Conservation (phyloP, 2,113 vertebrate species). For the Cryptoleucopteryx plumbea region DNA sequence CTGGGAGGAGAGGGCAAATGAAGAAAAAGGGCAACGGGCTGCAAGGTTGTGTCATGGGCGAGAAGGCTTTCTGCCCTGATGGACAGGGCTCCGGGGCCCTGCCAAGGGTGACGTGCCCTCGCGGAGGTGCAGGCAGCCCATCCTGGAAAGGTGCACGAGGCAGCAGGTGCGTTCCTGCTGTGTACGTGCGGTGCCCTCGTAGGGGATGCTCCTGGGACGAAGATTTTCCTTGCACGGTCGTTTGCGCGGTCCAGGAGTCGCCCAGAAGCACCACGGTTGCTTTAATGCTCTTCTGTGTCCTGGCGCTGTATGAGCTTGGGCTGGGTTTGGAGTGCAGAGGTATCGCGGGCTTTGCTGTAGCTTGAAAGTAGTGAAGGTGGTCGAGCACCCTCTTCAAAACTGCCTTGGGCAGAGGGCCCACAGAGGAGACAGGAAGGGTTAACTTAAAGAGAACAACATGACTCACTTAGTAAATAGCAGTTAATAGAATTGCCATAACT, state of each 20-base stretch:
- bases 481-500: constrained; percentile 32
- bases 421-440: background rate
- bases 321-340: background rate
- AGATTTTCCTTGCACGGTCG: fast-evolving
- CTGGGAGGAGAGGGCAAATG: background rate
- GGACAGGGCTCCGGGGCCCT: background rate
- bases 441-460: background rate
- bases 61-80: background rate
- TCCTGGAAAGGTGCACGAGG: fast-evolving
- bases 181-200: fast-evolving
- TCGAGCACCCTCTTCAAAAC: background rate
- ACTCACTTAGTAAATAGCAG: constrained; percentile 39
- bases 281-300: background rate
- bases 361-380: background rate
- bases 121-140: fast-evolving
- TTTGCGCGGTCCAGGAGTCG: background rate
- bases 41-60: background rate
- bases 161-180: background rate
- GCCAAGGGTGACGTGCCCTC: background rate
- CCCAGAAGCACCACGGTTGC: background rate
- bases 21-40: background rate
- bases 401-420: background rate
- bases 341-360: background rate
- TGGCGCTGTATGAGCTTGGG: background rate
- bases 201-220: background rate